Conservation (phyloP, 2,888 invertebrate genomes). For the Candidula unifasciata region DNA sequence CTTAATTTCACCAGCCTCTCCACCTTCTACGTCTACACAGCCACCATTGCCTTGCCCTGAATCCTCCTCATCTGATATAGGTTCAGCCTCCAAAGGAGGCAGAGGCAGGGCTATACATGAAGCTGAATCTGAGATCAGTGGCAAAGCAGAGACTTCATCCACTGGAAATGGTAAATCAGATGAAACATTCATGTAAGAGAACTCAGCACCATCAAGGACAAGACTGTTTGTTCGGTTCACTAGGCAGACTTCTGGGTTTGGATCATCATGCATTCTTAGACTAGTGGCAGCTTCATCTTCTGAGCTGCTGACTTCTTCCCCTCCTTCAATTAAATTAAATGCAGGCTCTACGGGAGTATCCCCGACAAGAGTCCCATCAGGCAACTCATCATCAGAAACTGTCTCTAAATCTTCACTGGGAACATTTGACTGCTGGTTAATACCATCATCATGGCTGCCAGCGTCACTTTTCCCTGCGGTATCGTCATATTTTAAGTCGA, state of each 20-base stretch:
- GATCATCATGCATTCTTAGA: background rate
- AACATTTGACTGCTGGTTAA: conserved; percentile 18
- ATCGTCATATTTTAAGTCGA: conserved; percentile 42
- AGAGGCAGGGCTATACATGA: background rate
- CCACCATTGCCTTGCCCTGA: conserved; percentile 29
- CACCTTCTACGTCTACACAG: conserved; percentile 22
- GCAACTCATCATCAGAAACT: conserved; percentile 50
- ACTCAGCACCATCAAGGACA: background rate
- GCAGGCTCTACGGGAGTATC: background rate
- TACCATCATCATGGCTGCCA: conserved; percentile 33
- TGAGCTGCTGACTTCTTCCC: conserved; percentile 46
- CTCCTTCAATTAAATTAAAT: conserved; percentile 27
- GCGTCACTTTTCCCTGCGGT: conserved; percentile 43
- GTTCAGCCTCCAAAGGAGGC: conserved; percentile 45
- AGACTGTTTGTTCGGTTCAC: background rate
- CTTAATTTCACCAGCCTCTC: conserved; percentile 48
- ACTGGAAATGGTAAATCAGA: conserved; percentile 3
- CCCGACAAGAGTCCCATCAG: conserved; percentile 7
- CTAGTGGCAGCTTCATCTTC: conserved; percentile 38
- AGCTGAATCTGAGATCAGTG: background rate
- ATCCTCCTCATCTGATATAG: conserved; percentile 54
- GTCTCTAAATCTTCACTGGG: conserved; percentile 49
- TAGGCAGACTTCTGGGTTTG: background rate
- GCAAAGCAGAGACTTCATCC: conserved; percentile 20
- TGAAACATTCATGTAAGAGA: conserved; percentile 27